A percentile compares a stretch with the other conserved stretches of the same genome.
These are phyloP conservation scores for Rhegmatorhina hoffmannsi DNA, from an alignment of 2,113 vertebrate genomes.

Conservation along the genomic window DNA sequence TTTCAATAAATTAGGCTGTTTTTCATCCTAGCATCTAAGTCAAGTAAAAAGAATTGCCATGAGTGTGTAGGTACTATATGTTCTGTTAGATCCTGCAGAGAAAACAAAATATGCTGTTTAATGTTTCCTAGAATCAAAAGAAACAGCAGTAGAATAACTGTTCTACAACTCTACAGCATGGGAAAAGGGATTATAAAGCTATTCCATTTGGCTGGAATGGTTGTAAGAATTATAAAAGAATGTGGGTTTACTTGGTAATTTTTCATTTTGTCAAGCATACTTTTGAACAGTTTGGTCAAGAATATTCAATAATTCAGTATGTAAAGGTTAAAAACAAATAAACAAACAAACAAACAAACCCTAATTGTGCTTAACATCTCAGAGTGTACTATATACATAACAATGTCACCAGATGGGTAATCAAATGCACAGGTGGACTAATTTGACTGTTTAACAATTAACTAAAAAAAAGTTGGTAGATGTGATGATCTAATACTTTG, in stretches of 20 bases:
- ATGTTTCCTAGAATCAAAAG: not conserved
- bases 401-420: not conserved
- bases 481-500: not conserved
- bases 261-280: not conserved
- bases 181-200: not conserved
- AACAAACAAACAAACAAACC: not conserved
- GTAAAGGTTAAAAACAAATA: not conserved
- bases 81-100: not conserved
- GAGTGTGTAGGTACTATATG: rapidly evolving
- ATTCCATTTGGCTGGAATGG: not conserved
- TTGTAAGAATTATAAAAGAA: not conserved
- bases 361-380: not conserved
- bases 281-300: not conserved
- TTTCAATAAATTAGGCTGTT: not conserved
- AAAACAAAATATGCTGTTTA: not conserved
- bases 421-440: not conserved
- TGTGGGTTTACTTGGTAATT: not conserved
- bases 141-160: not conserved
- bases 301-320: not conserved
- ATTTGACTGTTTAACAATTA: not conserved
- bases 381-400: not conserved
- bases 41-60: not conserved
- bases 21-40: not conserved
- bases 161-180: not conserved
- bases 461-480: not conserved